Evolutionary conservation across 2,113 vertebrate species (phyloP).

Genomic region (Cavia porcellus): DNA sequence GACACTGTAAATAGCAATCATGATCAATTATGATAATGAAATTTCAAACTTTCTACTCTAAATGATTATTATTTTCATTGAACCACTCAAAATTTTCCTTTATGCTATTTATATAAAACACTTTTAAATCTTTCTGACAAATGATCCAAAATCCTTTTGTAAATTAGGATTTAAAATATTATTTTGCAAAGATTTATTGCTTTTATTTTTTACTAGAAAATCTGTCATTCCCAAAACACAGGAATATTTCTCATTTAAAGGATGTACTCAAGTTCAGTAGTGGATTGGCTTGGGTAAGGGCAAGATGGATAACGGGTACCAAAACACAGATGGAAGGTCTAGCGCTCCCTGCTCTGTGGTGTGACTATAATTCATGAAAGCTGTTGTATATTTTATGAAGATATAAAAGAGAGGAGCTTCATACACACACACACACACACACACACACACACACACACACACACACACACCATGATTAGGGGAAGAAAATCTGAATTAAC

Average conservation of each 20-base stretch:
- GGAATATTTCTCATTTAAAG: not conserved
- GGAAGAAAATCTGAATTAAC: not conserved
- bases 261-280: not conserved
- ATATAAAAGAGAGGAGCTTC: not conserved
- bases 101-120: not conserved
- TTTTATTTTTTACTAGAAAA: slow-evolving; percentile 2
- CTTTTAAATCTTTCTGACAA: not conserved
- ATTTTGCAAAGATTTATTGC: not conserved
- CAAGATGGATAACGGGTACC: no score
- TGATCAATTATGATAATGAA: fast-evolving
- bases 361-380: not conserved
- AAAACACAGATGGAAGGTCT: fast-evolving
- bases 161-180: not conserved
- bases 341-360: no score
- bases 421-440: not conserved
- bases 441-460: not conserved
- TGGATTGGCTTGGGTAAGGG: not conserved
- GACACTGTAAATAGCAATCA: fast-evolving
- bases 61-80: not conserved
- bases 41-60: not conserved
- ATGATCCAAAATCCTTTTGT: not conserved
- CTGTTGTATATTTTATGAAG: not conserved
- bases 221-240: not conserved
- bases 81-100: not conserved
- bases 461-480: not conserved